phyloP scores from a whole-genome alignment of 2,113 vertebrate genomes.

The Gadus chalcogrammus region DNA sequence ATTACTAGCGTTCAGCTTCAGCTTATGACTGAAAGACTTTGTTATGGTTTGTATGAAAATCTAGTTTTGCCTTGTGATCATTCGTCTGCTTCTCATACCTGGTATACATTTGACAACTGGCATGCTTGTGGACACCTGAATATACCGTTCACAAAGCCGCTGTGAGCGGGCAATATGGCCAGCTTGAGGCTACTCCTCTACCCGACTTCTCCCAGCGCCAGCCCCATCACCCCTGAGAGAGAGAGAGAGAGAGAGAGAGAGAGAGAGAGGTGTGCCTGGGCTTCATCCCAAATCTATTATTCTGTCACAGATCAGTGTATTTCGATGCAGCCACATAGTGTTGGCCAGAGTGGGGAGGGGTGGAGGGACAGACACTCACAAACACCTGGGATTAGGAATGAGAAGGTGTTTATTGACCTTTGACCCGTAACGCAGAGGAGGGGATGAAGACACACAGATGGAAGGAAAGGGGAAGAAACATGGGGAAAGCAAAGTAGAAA shows the following conservation, averaged over 20 bases:
- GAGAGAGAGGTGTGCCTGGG: constrained; percentile 36
- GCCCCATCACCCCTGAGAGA: constrained; percentile 20
- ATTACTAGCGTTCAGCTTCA: too few relatives aligned
- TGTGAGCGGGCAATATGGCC: constrained; percentile 41
- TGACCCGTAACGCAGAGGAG: constrained; percentile 25
- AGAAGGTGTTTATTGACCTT: constrained; percentile 40
- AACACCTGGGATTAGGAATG: constrained; percentile 44
- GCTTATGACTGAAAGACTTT: too few relatives aligned
- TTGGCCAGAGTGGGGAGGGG: constrained; percentile 21
- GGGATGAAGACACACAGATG: constrained; percentile 21
- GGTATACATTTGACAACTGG: not conserved
- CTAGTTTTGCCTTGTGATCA: not conserved
- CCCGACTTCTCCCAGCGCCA: constrained; percentile 44
- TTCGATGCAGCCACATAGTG: constrained; percentile 28
- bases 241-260: too few relatives aligned
- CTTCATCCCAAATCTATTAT: constrained; percentile 50
- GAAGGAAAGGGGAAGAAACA: not conserved
- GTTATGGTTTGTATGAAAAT: not conserved
- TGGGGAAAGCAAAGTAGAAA: not conserved
- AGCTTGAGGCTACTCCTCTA: constrained; percentile 38
- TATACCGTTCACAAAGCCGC: constrained; percentile 38
- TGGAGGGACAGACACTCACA: constrained; percentile 25
- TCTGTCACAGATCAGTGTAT: constrained; percentile 50
- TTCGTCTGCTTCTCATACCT: not conserved
- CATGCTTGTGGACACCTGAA: not conserved